phyloP scores from a whole-genome alignment of 2,888 invertebrate genomes.

The Clepsis dumicolana region DNA sequence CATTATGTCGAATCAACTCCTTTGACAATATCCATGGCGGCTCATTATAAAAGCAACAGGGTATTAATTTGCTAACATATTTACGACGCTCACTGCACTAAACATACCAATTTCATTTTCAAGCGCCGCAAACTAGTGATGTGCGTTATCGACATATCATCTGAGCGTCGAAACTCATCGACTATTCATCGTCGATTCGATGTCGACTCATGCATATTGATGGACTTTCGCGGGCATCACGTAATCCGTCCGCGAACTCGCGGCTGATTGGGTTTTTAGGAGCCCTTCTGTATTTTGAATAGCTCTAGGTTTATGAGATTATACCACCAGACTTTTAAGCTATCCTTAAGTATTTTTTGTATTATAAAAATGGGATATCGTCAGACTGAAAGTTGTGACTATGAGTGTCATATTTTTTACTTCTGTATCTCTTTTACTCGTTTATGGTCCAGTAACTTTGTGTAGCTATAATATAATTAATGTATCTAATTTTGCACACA shows the following conservation, averaged over 20 bases:
- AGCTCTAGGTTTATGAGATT: not conserved
- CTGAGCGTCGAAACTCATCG: constrained; percentile 59
- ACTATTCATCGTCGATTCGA: constrained; percentile 71
- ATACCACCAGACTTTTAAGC: not conserved
- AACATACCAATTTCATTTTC: constrained; percentile 24
- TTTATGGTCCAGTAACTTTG: not conserved
- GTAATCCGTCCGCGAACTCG: constrained; percentile 67
- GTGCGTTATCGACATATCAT: constrained; percentile 48
- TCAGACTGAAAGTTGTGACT: too few species aligned
- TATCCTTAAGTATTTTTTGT: not conserved
- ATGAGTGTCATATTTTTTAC: too few species aligned
- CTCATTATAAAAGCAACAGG: not conserved
- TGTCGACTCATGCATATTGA: constrained; percentile 77
- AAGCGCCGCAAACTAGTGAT: constrained; percentile 35
- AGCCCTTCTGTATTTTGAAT: constrained; percentile 30
- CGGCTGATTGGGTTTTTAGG: constrained; percentile 58
- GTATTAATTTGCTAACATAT: not conserved
- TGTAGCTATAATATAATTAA: not conserved
- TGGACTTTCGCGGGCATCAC: constrained; percentile 71
- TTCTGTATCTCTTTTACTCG: too few species aligned
- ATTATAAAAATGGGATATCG: too few species aligned
- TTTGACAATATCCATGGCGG: not conserved
- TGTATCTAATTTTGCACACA: too few species aligned
- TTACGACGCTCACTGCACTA: not conserved
- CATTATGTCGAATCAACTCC: not conserved